Conservation (phyloP, 2,888 invertebrate genomes). For the Chloromyia formosa region DNA sequence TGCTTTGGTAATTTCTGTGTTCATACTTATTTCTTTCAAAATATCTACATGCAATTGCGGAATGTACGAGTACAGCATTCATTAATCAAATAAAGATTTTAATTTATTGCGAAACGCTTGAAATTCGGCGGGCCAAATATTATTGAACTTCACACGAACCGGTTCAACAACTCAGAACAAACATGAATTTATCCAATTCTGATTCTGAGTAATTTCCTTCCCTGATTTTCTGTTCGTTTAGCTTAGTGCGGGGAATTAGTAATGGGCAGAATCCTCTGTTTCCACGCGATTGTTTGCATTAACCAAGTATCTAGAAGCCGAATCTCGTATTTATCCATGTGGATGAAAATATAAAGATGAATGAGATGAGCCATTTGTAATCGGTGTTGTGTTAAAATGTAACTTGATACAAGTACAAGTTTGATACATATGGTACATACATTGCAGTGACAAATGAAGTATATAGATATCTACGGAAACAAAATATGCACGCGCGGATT, state of each 20-base stretch:
- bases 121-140: conserved; percentile 25
- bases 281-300: conserved; percentile 7
- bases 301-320: conserved; percentile 1
- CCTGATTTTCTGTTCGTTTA: background rate
- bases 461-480: too few relatives aligned
- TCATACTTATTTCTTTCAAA: background rate
- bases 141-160: conserved; percentile 26
- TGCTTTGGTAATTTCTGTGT: background rate
- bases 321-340: background rate
- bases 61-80: conserved; percentile 13
- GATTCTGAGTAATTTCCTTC: background rate
- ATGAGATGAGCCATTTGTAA: conserved; percentile 23
- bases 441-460: too few relatives aligned
- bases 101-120: background rate
- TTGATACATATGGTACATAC: too few relatives aligned
- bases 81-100: conserved; percentile 23
- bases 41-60: conserved; percentile 1
- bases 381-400: conserved; percentile 14
- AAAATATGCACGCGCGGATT: too few relatives aligned
- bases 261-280: background rate
- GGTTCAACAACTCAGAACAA: conserved; percentile 16
- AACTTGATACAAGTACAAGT: too few relatives aligned
- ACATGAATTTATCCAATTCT: conserved; percentile 19
- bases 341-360: background rate
- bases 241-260: background rate